These are phyloP conservation scores for Poeciliopsis gracilis DNA, from an alignment of 2,797 vertebrate species.

Conservation along the genomic window DNA sequence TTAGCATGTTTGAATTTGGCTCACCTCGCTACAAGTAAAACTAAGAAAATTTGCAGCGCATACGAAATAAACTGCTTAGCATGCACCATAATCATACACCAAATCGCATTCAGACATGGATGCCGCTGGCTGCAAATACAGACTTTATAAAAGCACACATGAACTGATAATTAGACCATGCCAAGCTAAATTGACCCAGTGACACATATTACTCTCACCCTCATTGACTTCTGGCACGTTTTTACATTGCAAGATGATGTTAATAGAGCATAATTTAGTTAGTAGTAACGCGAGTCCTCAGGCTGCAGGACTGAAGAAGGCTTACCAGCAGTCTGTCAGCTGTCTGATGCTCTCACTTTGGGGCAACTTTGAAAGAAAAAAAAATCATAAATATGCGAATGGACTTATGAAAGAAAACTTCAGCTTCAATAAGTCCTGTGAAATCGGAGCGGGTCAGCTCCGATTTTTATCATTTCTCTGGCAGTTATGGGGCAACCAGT, in stretches of 20 bases:
- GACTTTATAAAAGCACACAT: constrained; percentile 20
- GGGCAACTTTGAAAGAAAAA: constrained; percentile 27
- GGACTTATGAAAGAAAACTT: constrained; percentile 29
- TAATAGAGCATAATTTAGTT: constrained; percentile 45
- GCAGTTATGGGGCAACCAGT: neutral
- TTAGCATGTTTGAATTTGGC: constrained; percentile 19
- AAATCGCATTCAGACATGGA: constrained; percentile 41
- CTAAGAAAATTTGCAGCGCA: constrained; percentile 32
- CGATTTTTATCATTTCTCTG: constrained; percentile 26
- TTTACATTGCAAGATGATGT: constrained; percentile 30
- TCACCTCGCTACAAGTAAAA: constrained; percentile 32
- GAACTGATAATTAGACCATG: constrained; percentile 23
- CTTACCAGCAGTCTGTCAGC: constrained; percentile 26
- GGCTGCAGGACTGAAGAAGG: constrained; percentile 31
- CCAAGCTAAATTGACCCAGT: constrained; percentile 10
- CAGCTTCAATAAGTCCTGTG: constrained; percentile 13
- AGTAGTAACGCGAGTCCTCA: constrained; percentile 54
- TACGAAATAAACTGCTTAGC: constrained; percentile 57
- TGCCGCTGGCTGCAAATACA: constrained; percentile 30
- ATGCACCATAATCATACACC: constrained; percentile 66
- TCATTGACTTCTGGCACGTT: constrained; percentile 30
- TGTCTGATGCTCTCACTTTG: constrained; percentile 42
- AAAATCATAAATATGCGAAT: constrained; percentile 14
- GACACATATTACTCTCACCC: constrained; percentile 16
- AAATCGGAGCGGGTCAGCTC: constrained; percentile 24